Evolutionary conservation across 2,113 vertebrate genomes (phyloP).

Genomic region (Cynoglossus semilaevis): DNA sequence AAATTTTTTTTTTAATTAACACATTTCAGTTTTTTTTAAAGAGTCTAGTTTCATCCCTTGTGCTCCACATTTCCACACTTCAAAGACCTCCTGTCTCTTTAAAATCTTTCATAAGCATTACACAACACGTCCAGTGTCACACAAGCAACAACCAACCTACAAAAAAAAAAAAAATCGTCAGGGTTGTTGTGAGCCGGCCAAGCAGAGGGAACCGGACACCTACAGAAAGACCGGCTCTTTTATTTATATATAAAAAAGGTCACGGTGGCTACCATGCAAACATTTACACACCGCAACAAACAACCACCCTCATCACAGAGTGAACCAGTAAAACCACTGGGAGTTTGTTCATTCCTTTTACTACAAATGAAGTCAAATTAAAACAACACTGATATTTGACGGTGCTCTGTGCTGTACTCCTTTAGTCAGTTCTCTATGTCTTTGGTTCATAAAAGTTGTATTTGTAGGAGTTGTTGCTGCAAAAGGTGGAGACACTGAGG

Average conservation of each 20-base stretch:
- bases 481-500: constrained; percentile 18
- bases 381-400: background rate
- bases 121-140: constrained; percentile 72
- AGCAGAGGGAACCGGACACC: constrained; percentile 69
- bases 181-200: constrained; percentile 51
- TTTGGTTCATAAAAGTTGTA: background rate
- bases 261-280: constrained; percentile 43
- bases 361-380: too few species aligned
- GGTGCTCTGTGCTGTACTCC: background rate
- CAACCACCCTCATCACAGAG: background rate
- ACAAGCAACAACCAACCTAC: constrained; percentile 70
- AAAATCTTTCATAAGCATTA: constrained; percentile 76
- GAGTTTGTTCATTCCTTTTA: constrained; percentile 39
- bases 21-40: too few species aligned
- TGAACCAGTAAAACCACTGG: constrained; percentile 7
- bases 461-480: constrained; percentile 21
- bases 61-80: constrained; percentile 5
- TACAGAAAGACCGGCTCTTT: constrained; percentile 53
- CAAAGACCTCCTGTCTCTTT: constrained; percentile 69
- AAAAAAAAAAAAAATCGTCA: constrained; percentile 62
- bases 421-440: background rate
- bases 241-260: constrained; percentile 49
- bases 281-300: constrained; percentile 4
- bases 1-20: too few species aligned
- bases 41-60: too few species aligned